Evolutionary conservation across 2,113 vertebrate genomes (phyloP).

Genomic region (Ochotona curzoniae): DNA sequence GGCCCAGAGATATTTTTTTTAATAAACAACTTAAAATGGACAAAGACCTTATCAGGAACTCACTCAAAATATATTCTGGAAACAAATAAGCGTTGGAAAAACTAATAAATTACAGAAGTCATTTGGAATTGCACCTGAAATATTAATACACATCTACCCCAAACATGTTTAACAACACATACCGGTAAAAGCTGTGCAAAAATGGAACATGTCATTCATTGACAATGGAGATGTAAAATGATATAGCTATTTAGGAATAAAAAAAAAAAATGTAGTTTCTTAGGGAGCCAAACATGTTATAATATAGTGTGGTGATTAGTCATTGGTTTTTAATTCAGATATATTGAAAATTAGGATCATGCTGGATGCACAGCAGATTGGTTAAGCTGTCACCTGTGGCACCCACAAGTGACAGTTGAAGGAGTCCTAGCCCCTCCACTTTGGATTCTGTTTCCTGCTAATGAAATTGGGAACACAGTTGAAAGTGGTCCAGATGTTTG

Average conservation of each 20-base stretch:
- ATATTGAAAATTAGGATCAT: background rate
- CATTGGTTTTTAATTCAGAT: background rate
- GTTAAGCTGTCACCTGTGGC: no score
- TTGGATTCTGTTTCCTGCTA: no score
- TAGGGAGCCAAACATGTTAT: no score
- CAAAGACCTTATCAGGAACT: background rate
- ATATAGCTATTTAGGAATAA: background rate
- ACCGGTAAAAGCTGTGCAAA: no score
- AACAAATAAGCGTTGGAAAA: background rate
- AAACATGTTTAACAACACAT: background rate
- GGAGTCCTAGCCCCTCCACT: no score
- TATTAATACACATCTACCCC: background rate
- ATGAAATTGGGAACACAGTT: no score
- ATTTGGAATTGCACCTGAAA: background rate
- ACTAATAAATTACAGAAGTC: background rate
- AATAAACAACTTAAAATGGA: background rate
- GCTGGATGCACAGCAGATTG: no score
- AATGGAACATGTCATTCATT: background rate
- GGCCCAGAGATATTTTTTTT: background rate
- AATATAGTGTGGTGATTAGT: background rate
- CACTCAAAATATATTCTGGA: background rate
- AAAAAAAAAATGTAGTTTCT: background rate
- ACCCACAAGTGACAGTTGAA: no score
- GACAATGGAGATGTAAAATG: background rate
- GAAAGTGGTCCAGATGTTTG: no score